Evolutionary conservation across 2,113 vertebrate species (phyloP), one percentile per base, ranked within the genome.

Genomic region (Pao palembangensis): DNA sequence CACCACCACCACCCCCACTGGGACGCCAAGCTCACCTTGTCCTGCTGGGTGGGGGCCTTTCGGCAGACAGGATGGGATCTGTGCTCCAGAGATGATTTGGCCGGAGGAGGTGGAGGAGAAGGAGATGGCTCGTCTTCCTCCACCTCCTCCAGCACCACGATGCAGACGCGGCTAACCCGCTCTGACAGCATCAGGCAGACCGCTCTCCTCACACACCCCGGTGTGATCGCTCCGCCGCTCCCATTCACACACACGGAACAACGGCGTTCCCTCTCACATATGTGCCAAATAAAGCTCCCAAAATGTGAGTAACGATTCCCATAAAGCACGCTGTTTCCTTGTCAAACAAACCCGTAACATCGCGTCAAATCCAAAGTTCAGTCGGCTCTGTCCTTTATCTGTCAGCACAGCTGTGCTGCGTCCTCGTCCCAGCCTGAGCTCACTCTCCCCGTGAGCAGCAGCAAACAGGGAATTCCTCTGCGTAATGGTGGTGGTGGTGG

Each of bases 111-210:
- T 60, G 80, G 81, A 41, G 76, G 75, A 42, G 81, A 73, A 69
- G 82, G 79, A 5, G 73, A 83, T 38, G 79, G 66, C 60, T 89
- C 86, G 58, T 89, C 88, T 64, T 89, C 88, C 77, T 98, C 96
- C 85, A 93, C 93, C 92, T 99, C 96, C 94, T 99, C 96, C 91
- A 99, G 92, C 90, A 99, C 96, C 90, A 99, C 96, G 88, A 99
- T 98, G 91, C 96, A 99, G 86, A 99, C 96, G 77, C 96, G 95
- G 91, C 96, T 99, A 87, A 95, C 96, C 88, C 93, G 92, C 91
- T 92, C 92, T 56, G 85, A 93, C 90, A 93, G 89, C 88, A 92
- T 89, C 82, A 57, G 81, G 73, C 79, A 81, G 52, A 58, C 70
- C 23, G 28, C 53, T 61, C 34, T 38, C 34, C 34, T 38, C 34